Conservation (phyloP, 1,140 invertebrate species). For the Drosophila obscura region DNA sequence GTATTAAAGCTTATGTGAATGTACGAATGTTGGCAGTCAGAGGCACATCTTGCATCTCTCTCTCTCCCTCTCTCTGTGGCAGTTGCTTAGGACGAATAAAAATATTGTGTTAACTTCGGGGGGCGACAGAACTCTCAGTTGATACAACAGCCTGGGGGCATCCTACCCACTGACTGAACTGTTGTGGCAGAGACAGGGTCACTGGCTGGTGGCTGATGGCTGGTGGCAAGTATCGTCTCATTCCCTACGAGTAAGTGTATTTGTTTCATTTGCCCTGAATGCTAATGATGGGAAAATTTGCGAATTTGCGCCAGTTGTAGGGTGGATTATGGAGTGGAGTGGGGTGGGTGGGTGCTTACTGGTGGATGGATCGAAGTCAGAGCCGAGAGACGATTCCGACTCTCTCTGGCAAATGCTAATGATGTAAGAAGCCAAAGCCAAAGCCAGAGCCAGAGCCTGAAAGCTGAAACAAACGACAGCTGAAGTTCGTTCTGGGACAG, state of each 20-base stretch:
- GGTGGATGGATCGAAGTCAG: conserved; percentile 38
- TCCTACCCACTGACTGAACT: too few relatives aligned
- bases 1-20: conserved; percentile 71
- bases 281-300: conserved; percentile 83
- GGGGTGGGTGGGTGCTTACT: not conserved
- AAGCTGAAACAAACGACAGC: conserved; percentile 80
- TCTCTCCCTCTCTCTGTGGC: conserved; percentile 18
- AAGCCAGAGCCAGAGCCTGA: conserved; percentile 4
- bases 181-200: not conserved
- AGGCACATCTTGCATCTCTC: conserved; percentile 6
- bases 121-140: conserved; percentile 36
- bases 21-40: conserved; percentile 56
- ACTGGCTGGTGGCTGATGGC: conserved; percentile 11
- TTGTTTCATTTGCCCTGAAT: conserved; percentile 82
- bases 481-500: conserved; percentile 33
- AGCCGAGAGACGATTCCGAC: conserved; percentile 20
- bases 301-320: conserved; percentile 67
- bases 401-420: conserved; percentile 72
- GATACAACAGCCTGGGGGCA: conserved; percentile 36
- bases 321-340: conserved; percentile 4
- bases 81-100: conserved; percentile 76
- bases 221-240: conserved; percentile 40
- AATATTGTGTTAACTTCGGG: conserved; percentile 80
- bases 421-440: conserved; percentile 74
- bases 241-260: conserved; percentile 63